phyloP scores from a whole-genome alignment of 2,888 invertebrate genomes.

The Agrotis segetum region DNA sequence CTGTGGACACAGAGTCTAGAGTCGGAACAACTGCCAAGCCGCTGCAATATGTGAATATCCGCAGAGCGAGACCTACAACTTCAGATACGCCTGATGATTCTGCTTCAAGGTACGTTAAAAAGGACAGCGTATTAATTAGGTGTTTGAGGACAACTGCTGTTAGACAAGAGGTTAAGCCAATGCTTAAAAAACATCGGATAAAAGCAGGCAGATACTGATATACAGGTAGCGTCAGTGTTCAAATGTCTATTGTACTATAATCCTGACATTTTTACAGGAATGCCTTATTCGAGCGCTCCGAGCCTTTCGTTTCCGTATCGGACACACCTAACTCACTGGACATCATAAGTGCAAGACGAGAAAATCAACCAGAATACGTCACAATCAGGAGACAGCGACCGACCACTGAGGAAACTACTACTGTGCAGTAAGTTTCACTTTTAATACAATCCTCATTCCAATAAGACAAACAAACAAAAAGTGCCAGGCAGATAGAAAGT shows the following conservation, averaged over 20 bases:
- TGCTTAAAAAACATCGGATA: too few relatives aligned
- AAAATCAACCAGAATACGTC: conserved; percentile 92
- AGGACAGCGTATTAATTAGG: too few relatives aligned
- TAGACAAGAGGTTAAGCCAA: too few relatives aligned
- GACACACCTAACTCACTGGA: conserved; percentile 78
- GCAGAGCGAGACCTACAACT: conserved; percentile 91
- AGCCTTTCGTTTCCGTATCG: conserved; percentile 77
- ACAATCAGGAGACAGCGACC: conserved; percentile 92
- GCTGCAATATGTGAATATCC: conserved; percentile 93
- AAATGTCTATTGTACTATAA: too few relatives aligned
- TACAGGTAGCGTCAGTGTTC: too few relatives aligned
- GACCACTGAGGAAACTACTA: conserved; percentile 86
- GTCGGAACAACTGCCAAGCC: conserved; percentile 82
- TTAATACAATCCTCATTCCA: background rate
- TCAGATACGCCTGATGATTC: conserved; percentile 82
- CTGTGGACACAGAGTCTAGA: conserved; percentile 70
- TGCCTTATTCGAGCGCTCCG: conserved; percentile 84
- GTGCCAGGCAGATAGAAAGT: too few relatives aligned
- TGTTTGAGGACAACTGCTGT: too few relatives aligned
- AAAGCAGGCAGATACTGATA: too few relatives aligned
- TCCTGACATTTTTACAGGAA: conserved; percentile 74
- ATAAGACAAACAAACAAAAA: too few relatives aligned
- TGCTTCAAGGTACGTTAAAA: conserved; percentile 76
- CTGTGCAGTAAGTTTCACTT: conserved; percentile 83
- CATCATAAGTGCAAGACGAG: conserved; percentile 76